Conservation (phyloP, 2,888 invertebrate species). For the Cephonodes hylas region DNA sequence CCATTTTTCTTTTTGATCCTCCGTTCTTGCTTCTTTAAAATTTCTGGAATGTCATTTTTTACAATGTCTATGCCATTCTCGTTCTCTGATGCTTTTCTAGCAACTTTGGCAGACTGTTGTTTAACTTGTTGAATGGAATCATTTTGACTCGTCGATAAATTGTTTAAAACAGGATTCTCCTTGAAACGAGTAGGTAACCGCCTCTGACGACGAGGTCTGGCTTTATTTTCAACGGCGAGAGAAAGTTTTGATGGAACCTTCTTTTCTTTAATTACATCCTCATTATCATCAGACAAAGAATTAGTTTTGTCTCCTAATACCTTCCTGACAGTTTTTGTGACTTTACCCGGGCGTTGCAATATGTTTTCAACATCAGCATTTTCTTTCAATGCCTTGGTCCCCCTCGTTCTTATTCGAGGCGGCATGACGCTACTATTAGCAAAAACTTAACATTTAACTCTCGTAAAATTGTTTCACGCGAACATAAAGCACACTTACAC, state of each 20-base stretch:
- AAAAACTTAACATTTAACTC: slow-evolving; percentile 17
- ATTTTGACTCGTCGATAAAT: slow-evolving; percentile 21
- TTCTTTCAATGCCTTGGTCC: slow-evolving; percentile 56
- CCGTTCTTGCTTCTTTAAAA: too few species aligned
- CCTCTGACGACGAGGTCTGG: slow-evolving; percentile 49
- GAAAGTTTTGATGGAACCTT: slow-evolving; percentile 27
- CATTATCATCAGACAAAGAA: slow-evolving; percentile 67
- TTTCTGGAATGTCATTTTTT: too few species aligned
- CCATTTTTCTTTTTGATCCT: too few species aligned
- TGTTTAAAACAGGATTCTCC: slow-evolving; percentile 42
- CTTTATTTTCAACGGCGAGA: slow-evolving; percentile 13
- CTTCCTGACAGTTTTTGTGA: slow-evolving; percentile 44
- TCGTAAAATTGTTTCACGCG: neutral
- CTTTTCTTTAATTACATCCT: slow-evolving; percentile 24
- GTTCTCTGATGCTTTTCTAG: neutral
- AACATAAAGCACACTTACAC: neutral
- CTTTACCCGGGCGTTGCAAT: slow-evolving; percentile 33
- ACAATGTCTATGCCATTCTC: neutral
- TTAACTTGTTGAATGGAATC: neutral
- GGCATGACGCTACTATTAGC: slow-evolving; percentile 54
- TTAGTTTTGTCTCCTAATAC: slow-evolving; percentile 69
- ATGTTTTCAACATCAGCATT: slow-evolving; percentile 44
- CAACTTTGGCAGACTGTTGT: too few species aligned
- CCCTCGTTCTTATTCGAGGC: slow-evolving; percentile 55
- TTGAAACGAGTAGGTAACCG: slow-evolving; percentile 53